Conservation (phyloP, 2,797 vertebrate genomes). For the Chanos chanos region DNA sequence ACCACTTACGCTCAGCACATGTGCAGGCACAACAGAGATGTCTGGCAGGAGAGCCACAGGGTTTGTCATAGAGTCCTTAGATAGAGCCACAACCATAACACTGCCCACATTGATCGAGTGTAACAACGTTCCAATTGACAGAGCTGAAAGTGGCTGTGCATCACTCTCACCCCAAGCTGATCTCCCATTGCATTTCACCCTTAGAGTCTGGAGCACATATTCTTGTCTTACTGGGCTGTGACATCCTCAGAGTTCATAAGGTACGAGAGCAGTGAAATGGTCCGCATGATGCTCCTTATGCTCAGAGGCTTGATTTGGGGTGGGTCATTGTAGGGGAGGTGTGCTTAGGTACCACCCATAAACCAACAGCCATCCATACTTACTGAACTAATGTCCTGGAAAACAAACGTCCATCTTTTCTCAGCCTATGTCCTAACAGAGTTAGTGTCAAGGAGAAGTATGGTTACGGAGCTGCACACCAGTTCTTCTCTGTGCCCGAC, state of each 20-base stretch:
- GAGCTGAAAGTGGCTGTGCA: background rate
- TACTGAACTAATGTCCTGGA: too few relatives aligned
- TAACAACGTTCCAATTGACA: background rate
- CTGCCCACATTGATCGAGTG: background rate
- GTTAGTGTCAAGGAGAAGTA: background rate
- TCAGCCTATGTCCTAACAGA: background rate
- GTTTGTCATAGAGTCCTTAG: background rate
- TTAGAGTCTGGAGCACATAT: too few relatives aligned
- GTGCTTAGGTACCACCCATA: too few relatives aligned
- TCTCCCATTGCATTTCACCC: too few relatives aligned
- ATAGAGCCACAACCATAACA: background rate
- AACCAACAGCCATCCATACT: too few relatives aligned
- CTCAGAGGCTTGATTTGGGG: too few relatives aligned
- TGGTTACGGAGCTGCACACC: background rate
- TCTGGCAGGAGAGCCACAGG: background rate
- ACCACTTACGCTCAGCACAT: constrained; percentile 11
- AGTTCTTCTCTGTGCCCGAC: background rate
- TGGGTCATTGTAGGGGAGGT: too few relatives aligned
- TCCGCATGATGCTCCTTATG: too few relatives aligned
- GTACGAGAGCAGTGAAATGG: too few relatives aligned
- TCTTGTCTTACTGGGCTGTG: too few relatives aligned
- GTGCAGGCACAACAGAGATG: background rate
- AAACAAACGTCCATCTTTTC: background rate
- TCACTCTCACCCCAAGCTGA: background rate
- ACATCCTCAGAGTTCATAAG: too few relatives aligned